Conservation (phyloP, 2,888 invertebrate species). For the Syrphus vitripennis region DNA sequence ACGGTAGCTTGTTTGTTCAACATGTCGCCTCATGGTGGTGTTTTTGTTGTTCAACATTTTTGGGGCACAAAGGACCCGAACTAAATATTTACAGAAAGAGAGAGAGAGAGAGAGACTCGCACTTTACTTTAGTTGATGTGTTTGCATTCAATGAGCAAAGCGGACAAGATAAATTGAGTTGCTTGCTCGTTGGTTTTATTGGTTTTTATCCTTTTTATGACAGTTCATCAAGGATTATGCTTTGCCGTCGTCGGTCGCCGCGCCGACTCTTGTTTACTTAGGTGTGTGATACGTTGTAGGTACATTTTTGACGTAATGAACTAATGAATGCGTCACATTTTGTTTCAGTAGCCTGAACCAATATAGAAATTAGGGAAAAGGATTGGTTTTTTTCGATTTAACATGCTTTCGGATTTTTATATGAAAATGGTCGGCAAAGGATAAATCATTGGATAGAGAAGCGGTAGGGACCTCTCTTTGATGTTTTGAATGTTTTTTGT, state of each 20-base stretch:
- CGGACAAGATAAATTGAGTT: constrained; percentile 41
- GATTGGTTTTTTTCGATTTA: constrained; percentile 37
- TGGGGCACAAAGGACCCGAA: constrained; percentile 7
- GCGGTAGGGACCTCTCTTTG: constrained; percentile 27
- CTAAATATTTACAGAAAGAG: not conserved
- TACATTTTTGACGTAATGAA: constrained; percentile 50
- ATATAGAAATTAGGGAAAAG: not conserved
- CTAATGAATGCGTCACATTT: constrained; percentile 64
- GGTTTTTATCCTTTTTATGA: constrained; percentile 65
- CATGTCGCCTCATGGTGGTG: constrained; percentile 56
- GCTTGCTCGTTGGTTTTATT: constrained; percentile 45
- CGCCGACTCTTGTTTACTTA: constrained; percentile 48
- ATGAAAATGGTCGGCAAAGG: constrained; percentile 24
- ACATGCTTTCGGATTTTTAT: constrained; percentile 56
- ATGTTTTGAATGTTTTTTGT: constrained; percentile 4
- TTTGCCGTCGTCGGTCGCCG: not conserved
- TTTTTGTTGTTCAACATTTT: constrained; percentile 30
- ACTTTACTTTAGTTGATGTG: constrained; percentile 35
- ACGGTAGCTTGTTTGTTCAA: constrained; percentile 69
- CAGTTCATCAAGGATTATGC: constrained; percentile 62
- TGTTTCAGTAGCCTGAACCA: constrained; percentile 47
- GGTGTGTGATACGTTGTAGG: constrained; percentile 30
- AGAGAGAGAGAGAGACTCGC: not conserved
- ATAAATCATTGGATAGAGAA: not conserved
- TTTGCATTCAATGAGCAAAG: constrained; percentile 6